Evolutionary conservation across 1,140 invertebrate genomes (phyloP).

Genomic region (Mycetomoellerius zeteki): DNA sequence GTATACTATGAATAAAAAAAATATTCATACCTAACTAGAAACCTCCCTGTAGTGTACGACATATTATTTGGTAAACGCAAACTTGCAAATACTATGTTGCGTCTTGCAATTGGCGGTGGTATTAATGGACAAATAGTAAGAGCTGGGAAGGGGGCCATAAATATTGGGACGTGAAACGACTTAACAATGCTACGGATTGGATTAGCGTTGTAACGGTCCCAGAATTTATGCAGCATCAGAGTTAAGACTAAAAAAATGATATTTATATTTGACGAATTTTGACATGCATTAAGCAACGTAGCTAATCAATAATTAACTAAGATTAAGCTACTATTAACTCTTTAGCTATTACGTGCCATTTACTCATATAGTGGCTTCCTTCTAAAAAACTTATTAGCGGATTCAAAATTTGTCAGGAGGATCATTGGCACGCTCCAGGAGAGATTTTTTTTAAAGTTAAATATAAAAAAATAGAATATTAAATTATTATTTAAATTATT

Average conservation of each 20-base stretch:
- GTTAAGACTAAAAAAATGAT: conserved; percentile 60
- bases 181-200: conserved; percentile 51
- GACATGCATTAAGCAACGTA: neutral
- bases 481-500: too few relatives aligned
- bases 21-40: conserved; percentile 57
- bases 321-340: neutral
- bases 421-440: too few relatives aligned
- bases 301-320: neutral
- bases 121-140: conserved; percentile 63
- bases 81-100: neutral
- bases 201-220: conserved; percentile 42
- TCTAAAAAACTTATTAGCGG: neutral
- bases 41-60: neutral
- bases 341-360: neutral
- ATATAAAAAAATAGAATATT: too few relatives aligned
- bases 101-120: neutral
- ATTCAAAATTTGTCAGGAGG: too few relatives aligned
- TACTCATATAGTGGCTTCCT: neutral
- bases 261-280: neutral
- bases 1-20: neutral
- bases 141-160: conserved; percentile 60
- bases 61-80: conserved; percentile 49
- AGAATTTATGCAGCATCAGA: conserved; percentile 62
- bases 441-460: too few relatives aligned
- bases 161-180: conserved; percentile 51